A percentile compares a stretch with the other conserved stretches of the same genome.
phyloP scores from a whole-genome alignment of 2,113 vertebrate genomes.

The Sakesphorus luctuosus region DNA sequence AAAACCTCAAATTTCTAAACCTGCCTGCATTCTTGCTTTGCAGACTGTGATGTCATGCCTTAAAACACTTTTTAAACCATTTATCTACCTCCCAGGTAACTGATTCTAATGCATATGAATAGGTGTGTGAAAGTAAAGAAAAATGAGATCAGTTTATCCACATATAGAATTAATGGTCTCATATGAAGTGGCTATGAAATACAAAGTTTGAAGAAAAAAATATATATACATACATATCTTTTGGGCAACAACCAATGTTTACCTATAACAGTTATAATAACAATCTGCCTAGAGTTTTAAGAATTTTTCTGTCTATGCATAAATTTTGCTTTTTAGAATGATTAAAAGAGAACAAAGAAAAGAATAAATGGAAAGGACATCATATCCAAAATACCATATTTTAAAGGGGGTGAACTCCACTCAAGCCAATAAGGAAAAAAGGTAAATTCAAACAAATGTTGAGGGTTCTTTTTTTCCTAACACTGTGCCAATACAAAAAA shows the following conservation, averaged over 20 bases:
- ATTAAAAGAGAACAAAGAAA: neutral
- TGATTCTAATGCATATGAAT: neutral
- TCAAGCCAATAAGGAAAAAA: neutral
- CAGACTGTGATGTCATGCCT: neutral
- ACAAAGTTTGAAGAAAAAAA: neutral
- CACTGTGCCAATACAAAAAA: neutral
- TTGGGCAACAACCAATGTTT: neutral
- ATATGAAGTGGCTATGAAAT: neutral
- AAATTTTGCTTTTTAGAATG: neutral
- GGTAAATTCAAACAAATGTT: neutral
- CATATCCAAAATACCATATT: neutral
- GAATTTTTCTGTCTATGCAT: neutral
- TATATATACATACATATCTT: accelerated
- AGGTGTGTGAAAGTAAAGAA: neutral
- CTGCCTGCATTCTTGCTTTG: neutral
- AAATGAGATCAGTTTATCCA: neutral
- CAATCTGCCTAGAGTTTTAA: neutral
- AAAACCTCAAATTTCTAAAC: neutral
- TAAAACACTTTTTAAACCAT: neutral
- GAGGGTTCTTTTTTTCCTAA: neutral
- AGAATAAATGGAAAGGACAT: neutral
- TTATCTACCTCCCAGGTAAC: neutral
- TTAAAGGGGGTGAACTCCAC: neutral
- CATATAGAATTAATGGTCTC: neutral
- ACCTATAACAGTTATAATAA: neutral